These are phyloP conservation scores for Lasioglossum morio DNA, from an alignment of 2,888 invertebrate species.

Conservation along the genomic window DNA sequence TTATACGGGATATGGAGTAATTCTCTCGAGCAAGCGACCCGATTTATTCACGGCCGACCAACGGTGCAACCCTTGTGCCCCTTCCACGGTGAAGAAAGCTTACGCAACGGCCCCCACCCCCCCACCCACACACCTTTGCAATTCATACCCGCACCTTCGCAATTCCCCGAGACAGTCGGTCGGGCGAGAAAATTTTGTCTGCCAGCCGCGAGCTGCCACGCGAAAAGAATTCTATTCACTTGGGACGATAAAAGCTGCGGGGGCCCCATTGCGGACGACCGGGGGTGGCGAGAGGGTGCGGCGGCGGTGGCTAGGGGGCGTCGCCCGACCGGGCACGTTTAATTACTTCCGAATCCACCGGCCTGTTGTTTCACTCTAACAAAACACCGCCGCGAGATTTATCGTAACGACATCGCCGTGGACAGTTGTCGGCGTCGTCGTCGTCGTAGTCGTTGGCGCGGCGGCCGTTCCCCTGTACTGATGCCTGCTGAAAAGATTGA, in stretches of 20 bases:
- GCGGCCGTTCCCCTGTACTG: not conserved
- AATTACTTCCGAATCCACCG: slow-evolving; percentile 46
- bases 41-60: slow-evolving; percentile 62
- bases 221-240: slow-evolving; percentile 53
- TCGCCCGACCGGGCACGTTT: slow-evolving; percentile 31
- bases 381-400: slow-evolving; percentile 37
- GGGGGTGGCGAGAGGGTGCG: not conserved
- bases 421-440: not conserved
- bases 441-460: not conserved
- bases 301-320: too few species aligned
- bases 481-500: slow-evolving; percentile 6
- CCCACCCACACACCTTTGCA: slow-evolving; percentile 45
- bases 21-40: slow-evolving; percentile 61
- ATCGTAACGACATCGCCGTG: slow-evolving; percentile 18
- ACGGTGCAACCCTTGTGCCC: not conserved
- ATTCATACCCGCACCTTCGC: slow-evolving; percentile 26
- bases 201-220: not conserved
- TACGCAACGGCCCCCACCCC: slow-evolving; percentile 54
- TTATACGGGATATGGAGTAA: slow-evolving; percentile 52
- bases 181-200: slow-evolving; percentile 46
- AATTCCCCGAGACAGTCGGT: slow-evolving; percentile 20
- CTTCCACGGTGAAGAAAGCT: slow-evolving; percentile 27
- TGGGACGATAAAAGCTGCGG: slow-evolving; percentile 21
- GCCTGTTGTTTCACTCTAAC: slow-evolving; percentile 31
- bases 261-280: not conserved